phyloP scores from a whole-genome alignment of 2,113 vertebrate genomes.

The Psephotus haematonotus region DNA sequence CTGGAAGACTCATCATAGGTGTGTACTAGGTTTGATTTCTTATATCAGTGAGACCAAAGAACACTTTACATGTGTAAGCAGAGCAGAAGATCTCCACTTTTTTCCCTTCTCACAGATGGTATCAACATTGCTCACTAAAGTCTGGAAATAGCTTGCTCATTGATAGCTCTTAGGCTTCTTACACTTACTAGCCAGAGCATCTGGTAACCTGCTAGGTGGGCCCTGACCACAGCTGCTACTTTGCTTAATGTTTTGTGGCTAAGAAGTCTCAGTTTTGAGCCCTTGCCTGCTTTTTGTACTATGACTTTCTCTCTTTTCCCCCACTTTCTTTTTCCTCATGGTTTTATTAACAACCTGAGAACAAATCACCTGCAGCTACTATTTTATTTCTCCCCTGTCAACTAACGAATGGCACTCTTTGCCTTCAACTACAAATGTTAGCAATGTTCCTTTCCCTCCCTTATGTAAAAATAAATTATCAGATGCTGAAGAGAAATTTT shows the following conservation, averaged over 20 bases:
- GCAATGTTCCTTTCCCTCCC: not conserved
- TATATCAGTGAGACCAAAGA: not conserved
- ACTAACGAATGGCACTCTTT: not conserved
- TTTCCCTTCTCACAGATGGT: not conserved
- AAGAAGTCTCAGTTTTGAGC: not conserved
- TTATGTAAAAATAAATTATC: not conserved
- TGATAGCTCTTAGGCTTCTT: not conserved
- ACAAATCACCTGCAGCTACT: not conserved
- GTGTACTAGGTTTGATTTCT: not conserved
- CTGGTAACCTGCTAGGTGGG: not conserved
- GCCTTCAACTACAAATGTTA: not conserved
- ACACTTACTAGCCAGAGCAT: not conserved
- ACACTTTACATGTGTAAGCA: not conserved
- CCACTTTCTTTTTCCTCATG: not conserved
- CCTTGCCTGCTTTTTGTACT: not conserved
- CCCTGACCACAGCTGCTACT: not conserved
- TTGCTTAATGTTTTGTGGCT: not conserved
- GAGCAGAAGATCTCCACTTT: not conserved
- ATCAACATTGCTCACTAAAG: not conserved
- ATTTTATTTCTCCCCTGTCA: not conserved
- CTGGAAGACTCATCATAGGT: not conserved
- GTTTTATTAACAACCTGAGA: not conserved
- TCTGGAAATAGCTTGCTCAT: not conserved
- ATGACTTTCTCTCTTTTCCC: not conserved
- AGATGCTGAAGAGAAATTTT: not conserved